phyloP scores from a whole-genome alignment of 1,140 invertebrate genomes.

The Musca vetustissima region DNA sequence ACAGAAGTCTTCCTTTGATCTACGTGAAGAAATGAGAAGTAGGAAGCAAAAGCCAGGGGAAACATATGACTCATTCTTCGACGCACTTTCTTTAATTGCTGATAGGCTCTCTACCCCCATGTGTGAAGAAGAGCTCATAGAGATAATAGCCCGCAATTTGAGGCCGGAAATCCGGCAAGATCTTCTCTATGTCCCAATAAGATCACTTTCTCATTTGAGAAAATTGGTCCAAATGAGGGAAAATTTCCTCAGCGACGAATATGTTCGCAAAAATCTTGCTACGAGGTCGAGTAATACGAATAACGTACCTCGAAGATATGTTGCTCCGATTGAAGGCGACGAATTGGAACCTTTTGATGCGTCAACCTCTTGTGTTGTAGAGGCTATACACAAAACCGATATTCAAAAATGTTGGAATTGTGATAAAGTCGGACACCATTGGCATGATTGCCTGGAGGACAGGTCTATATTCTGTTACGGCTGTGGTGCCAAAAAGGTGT shows the following conservation, averaged over 20 bases:
- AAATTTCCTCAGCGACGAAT: background rate
- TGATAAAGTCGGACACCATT: constrained; percentile 15
- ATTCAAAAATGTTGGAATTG: constrained; percentile 19
- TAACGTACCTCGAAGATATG: background rate
- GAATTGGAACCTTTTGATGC: background rate
- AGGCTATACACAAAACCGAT: background rate
- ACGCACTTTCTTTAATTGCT: background rate
- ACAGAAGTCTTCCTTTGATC: constrained; percentile 1
- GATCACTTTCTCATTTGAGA: background rate
- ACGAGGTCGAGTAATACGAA: background rate
- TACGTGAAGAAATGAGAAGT: constrained; percentile 6
- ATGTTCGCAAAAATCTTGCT: background rate
- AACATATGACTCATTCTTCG: constrained; percentile 11
- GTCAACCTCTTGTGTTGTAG: background rate
- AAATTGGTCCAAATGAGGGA: background rate
- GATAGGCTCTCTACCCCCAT: constrained; percentile 4
- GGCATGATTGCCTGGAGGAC: constrained; percentile 11
- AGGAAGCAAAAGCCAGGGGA: constrained; percentile 21
- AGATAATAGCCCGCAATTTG: background rate
- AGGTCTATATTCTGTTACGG: constrained; percentile 20
- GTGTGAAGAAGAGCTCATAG: background rate
- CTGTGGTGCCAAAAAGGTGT: background rate
- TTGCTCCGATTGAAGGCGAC: background rate
- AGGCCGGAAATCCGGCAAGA: constrained; percentile 3
- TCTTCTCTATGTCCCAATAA: background rate